A percentile compares a stretch with the other conserved stretches of the same genome.
Evolutionary conservation across 1,140 invertebrate genomes (phyloP).

Genomic region (Meloidogyne floridensis): DNA sequence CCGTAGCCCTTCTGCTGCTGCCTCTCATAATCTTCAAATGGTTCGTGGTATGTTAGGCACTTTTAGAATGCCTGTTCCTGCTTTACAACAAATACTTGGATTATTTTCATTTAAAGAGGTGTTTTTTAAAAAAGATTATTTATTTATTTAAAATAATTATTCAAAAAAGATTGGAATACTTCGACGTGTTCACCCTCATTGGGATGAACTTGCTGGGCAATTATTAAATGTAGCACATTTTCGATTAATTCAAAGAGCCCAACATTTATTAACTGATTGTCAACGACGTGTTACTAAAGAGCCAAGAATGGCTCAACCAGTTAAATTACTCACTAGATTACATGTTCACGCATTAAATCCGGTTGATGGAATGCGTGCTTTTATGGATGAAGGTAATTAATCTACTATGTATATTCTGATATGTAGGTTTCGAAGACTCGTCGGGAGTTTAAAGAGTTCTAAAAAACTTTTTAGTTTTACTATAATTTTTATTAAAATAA

Average conservation of each 20-base stretch:
- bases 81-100: conserved; percentile 22
- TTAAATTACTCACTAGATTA: conserved; percentile 57
- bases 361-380: conserved; percentile 61
- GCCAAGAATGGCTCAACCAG: conserved; percentile 38
- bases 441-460: no score
- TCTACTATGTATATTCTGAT: neutral
- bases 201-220: conserved; percentile 62
- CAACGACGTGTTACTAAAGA: conserved; percentile 52
- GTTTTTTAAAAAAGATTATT: conserved; percentile 2
- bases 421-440: no score
- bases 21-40: conserved; percentile 1
- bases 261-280: conserved; percentile 55
- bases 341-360: conserved; percentile 65
- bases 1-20: conserved; percentile 5
- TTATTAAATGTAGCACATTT: conserved; percentile 61
- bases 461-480: no score
- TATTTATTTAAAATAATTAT: neutral
- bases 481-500: neutral
- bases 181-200: conserved; percentile 54
- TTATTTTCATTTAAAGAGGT: conserved; percentile 35
- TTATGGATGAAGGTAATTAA: conserved; percentile 60
- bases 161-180: conserved; percentile 43
- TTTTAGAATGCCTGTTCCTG: conserved; percentile 23
- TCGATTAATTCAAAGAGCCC: conserved; percentile 57
- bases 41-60: conserved; percentile 16